A percentile compares a stretch with the other conserved stretches of the same genome.
Evolutionary conservation across 1,140 invertebrate species (phyloP).

Genomic region (Elysia chlorotica): DNA sequence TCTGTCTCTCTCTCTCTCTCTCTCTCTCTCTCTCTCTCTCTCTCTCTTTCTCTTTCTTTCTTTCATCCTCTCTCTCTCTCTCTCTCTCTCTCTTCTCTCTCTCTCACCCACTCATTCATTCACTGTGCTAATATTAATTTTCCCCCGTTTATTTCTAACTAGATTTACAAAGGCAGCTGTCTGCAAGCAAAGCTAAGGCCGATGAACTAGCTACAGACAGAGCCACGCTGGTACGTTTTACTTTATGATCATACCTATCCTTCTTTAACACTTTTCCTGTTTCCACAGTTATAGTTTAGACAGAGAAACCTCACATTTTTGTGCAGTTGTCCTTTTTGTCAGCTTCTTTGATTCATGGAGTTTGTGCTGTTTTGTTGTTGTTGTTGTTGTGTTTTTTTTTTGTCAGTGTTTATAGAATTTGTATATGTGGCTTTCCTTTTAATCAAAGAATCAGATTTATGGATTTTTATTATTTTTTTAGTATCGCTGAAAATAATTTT

Average conservation of each 20-base stretch:
- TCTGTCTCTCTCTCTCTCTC: too few species aligned
- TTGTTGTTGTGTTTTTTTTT: not conserved
- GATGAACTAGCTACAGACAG: constrained; percentile 49
- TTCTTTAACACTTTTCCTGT: too few species aligned
- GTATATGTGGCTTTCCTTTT: too few species aligned
- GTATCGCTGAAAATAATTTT: not conserved
- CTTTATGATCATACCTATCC: too few species aligned
- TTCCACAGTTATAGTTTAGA: too few species aligned
- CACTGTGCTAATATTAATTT: too few species aligned
- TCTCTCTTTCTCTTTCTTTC: not conserved
- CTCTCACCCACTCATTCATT: not conserved
- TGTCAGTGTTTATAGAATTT: too few species aligned
- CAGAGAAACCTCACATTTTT: too few species aligned
- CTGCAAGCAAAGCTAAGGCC: constrained; percentile 40
- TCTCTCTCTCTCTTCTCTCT: not conserved
- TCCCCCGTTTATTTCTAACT: constrained; percentile 15
- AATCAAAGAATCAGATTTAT: too few species aligned
- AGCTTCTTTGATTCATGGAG: not conserved
- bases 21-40: too few species aligned
- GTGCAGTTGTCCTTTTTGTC: constrained; percentile 1
- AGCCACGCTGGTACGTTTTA: constrained; percentile 44
- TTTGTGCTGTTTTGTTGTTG: not conserved
- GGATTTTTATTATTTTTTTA: too few species aligned
- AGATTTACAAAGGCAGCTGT: constrained; percentile 51
- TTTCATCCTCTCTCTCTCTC: not conserved